Percentiles rank a stretch among this genome's conserved stretches.
Evolutionary conservation across 2,113 vertebrate genomes (phyloP).

Genomic region (Rhinichthys klamathensis): DNA sequence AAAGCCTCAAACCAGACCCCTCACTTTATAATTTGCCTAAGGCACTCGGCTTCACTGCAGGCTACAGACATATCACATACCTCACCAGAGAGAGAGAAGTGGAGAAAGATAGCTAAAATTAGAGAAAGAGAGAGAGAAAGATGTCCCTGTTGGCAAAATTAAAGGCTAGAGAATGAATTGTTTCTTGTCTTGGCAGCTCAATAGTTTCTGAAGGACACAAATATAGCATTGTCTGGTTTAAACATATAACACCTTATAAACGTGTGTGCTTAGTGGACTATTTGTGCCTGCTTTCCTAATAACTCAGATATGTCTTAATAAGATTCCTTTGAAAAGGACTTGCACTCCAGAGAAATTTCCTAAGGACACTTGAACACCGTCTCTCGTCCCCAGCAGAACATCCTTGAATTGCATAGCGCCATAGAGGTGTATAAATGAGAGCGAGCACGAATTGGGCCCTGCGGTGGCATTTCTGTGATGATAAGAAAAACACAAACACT

Average conservation of each 20-base stretch:
- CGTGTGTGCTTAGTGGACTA: neutral
- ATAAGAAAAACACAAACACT: constrained; percentile 52
- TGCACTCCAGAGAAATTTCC: constrained; percentile 17
- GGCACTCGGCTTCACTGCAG: constrained; percentile 27
- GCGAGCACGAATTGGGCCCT: constrained; percentile 6
- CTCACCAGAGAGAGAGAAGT: constrained; percentile 10
- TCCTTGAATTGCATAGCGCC: neutral
- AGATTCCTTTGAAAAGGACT: constrained; percentile 20
- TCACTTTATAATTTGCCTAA: constrained; percentile 15
- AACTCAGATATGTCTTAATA: constrained; percentile 34
- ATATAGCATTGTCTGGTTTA: neutral
- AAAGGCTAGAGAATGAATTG: neutral
- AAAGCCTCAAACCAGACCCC: constrained; percentile 29
- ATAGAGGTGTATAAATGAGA: constrained; percentile 21
- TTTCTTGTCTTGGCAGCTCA: neutral
- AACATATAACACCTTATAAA: neutral
- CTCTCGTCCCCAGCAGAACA: neutral
- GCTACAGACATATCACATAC: constrained; percentile 34
- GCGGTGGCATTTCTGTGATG: constrained; percentile 40
- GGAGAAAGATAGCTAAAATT: neutral
- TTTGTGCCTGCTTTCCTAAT: constrained; percentile 14
- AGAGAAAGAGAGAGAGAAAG: constrained; percentile 8
- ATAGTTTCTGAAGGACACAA: constrained; percentile 2
- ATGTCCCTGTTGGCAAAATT: constrained; percentile 29
- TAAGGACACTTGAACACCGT: constrained; percentile 10